Conservation (phyloP, 2,888 invertebrate genomes). For the Linyphia triangularis region DNA sequence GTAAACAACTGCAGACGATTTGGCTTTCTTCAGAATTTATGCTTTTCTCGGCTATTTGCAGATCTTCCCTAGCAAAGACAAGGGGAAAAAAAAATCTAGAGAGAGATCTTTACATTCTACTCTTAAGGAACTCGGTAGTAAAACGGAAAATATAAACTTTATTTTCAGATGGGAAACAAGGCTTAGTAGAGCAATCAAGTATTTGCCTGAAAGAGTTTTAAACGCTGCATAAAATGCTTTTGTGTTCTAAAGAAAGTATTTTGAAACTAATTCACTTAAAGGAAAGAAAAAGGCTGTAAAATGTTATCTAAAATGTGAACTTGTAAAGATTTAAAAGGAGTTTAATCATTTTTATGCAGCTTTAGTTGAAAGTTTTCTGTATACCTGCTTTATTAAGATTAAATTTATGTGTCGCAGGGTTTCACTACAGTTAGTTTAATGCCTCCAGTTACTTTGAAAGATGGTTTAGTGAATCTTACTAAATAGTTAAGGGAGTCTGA, state of each 20-base stretch:
- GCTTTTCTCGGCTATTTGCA: background rate
- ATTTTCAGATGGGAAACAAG: background rate
- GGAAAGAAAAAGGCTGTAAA: background rate
- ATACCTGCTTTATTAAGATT: constrained; percentile 18
- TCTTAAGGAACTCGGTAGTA: background rate
- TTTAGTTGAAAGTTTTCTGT: background rate
- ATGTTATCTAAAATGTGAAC: background rate
- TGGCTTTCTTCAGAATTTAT: background rate
- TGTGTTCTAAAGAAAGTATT: background rate
- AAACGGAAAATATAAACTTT: background rate
- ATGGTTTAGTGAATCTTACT: background rate
- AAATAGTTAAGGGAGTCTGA: too few relatives aligned
- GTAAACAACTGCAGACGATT: background rate
- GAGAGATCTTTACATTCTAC: background rate
- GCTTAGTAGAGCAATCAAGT: background rate
- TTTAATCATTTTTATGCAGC: constrained; percentile 23
- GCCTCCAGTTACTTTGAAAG: background rate
- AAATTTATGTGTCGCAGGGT: background rate
- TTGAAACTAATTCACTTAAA: background rate
- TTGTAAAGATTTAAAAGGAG: background rate
- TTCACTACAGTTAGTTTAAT: background rate
- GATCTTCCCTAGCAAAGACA: background rate
- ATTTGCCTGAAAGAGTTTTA: background rate
- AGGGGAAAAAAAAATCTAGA: background rate
- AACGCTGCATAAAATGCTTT: background rate